These are phyloP conservation scores for Drosophila setifemur DNA, from an alignment of 1,140 invertebrate species.

Conservation along the genomic window DNA sequence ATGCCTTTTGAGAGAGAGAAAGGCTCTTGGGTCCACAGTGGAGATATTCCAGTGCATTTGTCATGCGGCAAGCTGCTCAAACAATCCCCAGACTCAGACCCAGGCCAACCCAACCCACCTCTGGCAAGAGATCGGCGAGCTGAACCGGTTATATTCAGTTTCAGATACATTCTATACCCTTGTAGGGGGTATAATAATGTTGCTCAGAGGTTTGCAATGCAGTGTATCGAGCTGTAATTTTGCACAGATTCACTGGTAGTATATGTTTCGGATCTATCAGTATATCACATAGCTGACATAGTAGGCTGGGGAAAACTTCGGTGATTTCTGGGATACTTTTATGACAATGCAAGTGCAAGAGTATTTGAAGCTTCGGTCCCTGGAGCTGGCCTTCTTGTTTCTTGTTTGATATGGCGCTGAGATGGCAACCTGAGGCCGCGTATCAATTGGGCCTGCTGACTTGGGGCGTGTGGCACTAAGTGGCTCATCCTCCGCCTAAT, in stretches of 20 bases:
- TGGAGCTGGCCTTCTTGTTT: no score
- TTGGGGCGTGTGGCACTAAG: constrained; percentile 71
- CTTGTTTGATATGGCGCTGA: no score
- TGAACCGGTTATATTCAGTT: constrained; percentile 33
- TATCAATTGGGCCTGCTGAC: constrained; percentile 65
- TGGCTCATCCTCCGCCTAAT: constrained; percentile 65
- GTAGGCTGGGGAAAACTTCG: no score
- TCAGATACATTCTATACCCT: no score
- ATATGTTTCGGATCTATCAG: no score
- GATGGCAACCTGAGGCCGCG: constrained; percentile 67
- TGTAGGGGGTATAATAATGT: no score
- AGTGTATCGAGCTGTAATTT: no score
- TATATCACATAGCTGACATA: no score
- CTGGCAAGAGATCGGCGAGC: neutral
- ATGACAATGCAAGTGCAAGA: no score
- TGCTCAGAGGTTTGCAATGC: no score
- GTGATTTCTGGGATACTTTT: constrained; percentile 6
- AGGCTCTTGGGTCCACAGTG: neutral
- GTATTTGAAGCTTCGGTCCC: no score
- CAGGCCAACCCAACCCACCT: constrained; percentile 34
- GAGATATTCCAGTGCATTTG: constrained; percentile 29
- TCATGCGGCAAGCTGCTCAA: constrained; percentile 19
- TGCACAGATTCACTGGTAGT: no score
- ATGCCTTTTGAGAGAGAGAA: constrained; percentile 10
- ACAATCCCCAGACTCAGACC: constrained; percentile 5